phyloP scores from a whole-genome alignment of 53 echinoderm and acorn worm species.

The Henricia sp. region DNA sequence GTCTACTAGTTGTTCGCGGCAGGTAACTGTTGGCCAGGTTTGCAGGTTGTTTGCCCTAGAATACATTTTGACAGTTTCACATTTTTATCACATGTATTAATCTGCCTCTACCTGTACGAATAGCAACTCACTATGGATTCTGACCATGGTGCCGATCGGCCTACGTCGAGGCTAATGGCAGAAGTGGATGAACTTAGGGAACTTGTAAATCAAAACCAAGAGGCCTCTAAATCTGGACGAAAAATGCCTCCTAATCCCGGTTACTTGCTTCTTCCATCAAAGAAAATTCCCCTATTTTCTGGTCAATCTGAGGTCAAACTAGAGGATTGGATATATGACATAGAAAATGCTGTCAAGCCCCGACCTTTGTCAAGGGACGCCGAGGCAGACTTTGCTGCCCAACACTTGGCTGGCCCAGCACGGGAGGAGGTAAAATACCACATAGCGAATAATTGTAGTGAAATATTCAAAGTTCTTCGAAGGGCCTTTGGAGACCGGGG shows the following conservation, averaged over 20 bases:
- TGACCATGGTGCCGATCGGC: not conserved
- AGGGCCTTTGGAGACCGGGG: not conserved
- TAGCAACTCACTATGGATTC: not conserved
- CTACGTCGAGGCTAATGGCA: not conserved
- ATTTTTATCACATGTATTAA: not conserved
- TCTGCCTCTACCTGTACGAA: not conserved
- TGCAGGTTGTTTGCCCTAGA: not conserved
- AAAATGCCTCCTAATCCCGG: not conserved
- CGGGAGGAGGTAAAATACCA: conserved; percentile 1
- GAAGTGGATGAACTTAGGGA: not conserved
- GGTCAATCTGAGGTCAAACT: not conserved
- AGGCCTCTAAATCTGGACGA: not conserved
- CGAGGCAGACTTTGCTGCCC: not conserved
- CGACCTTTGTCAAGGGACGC: not conserved
- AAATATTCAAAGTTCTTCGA: not conserved
- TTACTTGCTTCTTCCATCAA: not conserved
- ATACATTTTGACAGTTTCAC: not conserved
- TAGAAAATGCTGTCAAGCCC: not conserved
- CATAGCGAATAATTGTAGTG: not conserved
- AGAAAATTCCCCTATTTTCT: not conserved
- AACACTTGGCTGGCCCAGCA: not conserved
- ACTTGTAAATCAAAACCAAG: not conserved
- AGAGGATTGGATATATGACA: conserved; percentile 6
- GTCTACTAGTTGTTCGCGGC: not conserved
- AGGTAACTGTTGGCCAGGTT: not conserved